Base-by-base conservation (phyloP, 2,888 invertebrate species). In the Gryllus longicercus region DNA sequence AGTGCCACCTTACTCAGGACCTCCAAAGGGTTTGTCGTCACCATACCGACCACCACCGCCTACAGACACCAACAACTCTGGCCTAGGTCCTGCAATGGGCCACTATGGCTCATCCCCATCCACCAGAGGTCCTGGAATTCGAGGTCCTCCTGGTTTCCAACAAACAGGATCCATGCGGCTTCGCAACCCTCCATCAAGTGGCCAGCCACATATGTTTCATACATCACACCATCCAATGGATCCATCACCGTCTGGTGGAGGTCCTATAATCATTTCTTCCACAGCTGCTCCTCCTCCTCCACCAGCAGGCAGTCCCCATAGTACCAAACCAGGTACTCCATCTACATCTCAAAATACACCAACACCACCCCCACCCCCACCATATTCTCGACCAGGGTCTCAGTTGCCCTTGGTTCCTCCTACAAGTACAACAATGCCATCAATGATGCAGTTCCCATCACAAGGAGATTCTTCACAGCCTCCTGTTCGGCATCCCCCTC, bases 181-280 rank as follows among this genome's bases (percentile, higher is more conserved):
- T 84, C 83, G 86, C 76, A 85, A 86, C 5, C 86, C 86, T 0
- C 86, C 86, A 1, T 21, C 78, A 25, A 75, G 51, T 2, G 16
- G 74, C 51, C 76, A 74, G 49, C 84, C 86, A 1, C 87, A 86
- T 75, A 84, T 88, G 83, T 89, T 88, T 83, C 89, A 88, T 82
- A 86, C 87, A 2, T 85, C 88, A 1, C 89, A 88, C 83, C 88
- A 89, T 83, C 87, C 89, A 2, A 85, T 89, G 86, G 90, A 90
- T 82, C 89, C 90, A 0, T 89, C 90, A 8, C 90, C 90, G 0
- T 89, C 90, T 2, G 90, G 89, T 49, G 90, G 90, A 11, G 89
- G 89, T 3, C 87, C 89, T 1, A 88, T 89, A 79, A 87, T 87
- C 77, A 87, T 89, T 63, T 78, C 79, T 51, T 79, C 81, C 2